phyloP scores from a whole-genome alignment of 2,797 vertebrate species.

The Poecilia gillii region DNA sequence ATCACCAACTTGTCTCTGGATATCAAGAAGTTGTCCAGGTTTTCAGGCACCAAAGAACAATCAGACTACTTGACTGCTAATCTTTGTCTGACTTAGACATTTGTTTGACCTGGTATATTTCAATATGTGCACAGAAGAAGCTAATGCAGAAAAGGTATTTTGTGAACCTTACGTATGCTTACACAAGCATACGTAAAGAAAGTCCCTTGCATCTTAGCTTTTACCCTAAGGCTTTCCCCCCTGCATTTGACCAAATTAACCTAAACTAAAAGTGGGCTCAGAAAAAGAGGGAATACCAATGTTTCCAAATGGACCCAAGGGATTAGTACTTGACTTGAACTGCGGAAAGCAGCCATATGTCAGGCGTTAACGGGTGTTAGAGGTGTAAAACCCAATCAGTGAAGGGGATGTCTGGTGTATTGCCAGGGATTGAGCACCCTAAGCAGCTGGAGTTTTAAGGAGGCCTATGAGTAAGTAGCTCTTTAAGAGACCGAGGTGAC shows the following conservation, averaged over 20 bases:
- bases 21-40: background rate
- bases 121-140: background rate
- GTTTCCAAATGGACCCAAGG: slow-evolving; percentile 47
- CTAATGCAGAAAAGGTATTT: background rate
- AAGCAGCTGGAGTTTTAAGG: slow-evolving; percentile 58
- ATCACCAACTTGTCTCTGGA: background rate
- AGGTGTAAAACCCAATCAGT: slow-evolving; percentile 48
- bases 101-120: background rate
- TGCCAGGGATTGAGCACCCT: slow-evolving; percentile 34
- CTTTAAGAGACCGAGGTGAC: slow-evolving; percentile 64
- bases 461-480: slow-evolving; percentile 37
- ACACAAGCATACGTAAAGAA: background rate
- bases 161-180: background rate
- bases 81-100: background rate
- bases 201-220: background rate
- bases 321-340: slow-evolving; percentile 38
- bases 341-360: slow-evolving; percentile 35
- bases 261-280: slow-evolving; percentile 12
- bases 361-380: slow-evolving; percentile 19
- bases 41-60: background rate
- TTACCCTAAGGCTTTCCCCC: background rate
- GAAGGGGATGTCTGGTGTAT: slow-evolving; percentile 38
- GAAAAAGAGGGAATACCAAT: slow-evolving; percentile 48
- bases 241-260: slow-evolving; percentile 6
- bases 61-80: background rate